Evolutionary conservation across 2,888 invertebrate genomes (phyloP), one percentile per base, ranked within the genome.

Genomic region (Frankliniella intonsa): DNA sequence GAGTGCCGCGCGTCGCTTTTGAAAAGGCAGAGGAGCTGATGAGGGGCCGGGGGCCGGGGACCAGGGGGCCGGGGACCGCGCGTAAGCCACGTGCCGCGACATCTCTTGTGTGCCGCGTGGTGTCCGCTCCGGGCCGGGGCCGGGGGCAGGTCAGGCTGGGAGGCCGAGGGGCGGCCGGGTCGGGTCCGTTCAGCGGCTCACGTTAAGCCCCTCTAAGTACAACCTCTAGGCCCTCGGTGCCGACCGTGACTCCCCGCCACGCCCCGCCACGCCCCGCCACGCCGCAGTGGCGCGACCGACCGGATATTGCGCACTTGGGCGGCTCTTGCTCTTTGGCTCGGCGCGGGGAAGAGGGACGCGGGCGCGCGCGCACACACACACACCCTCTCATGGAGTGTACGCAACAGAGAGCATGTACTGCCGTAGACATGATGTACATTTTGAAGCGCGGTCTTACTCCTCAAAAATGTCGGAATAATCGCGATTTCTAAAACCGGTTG

Each of bases 251-350:
- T 38, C 38, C 38, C 38, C 38, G 38, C 38, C 38, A 38, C 38
- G 38, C 38, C 38, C 38, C 38, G 38, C 38, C 38, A 38, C 38
- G 38, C 19, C 55, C 11, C 55, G 19, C 19, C 17, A 55, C 55
- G 38, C 19, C 69, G 69, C 12, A n/a, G 69, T 25, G 12, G 55
- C 25, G 25, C 69, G 69, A 25, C 69, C 22, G 25, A 25, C 69
- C n/a, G 69, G 69, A 76, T 76, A 76, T 76, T 76, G 69, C 69
- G 69, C 69, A 76, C 69, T 76, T 69, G n/a, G 69, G 69, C 22
- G 69, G 22, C 69, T 62, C 62, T n/a, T 12, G 11, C 69, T 11
- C 22, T n/a, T 65, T n/a, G 17, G 69, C 22, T 22, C 69, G 69
- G n/a, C 69, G 12, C 55, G 62, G 62, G 62, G 62, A 17, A 62